These are phyloP conservation scores for Zaprionus camerounensis DNA, from an alignment of 1,140 invertebrate genomes.

Conservation along the genomic window DNA sequence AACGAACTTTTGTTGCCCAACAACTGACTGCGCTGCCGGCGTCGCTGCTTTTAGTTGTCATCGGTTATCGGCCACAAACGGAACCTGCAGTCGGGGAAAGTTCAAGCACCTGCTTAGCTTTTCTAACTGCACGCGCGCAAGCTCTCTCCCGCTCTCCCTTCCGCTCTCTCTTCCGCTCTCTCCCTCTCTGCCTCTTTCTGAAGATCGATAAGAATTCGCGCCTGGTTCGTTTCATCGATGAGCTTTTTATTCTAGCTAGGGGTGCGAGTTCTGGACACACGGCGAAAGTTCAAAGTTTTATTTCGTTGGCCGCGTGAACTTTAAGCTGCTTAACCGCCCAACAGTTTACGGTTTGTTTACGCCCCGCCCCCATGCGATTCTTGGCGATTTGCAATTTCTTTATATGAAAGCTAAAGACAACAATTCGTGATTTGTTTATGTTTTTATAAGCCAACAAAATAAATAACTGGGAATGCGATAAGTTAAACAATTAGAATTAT, in stretches of 20 bases:
- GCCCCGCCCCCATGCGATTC: no score
- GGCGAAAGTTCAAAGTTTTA: conserved; percentile 61
- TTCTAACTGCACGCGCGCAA: conserved; percentile 33
- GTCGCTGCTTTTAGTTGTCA: not conserved
- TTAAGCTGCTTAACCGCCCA: not conserved
- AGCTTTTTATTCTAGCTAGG: conserved; percentile 45
- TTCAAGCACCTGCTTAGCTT: conserved; percentile 63
- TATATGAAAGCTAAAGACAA: not conserved
- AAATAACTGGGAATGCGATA: not conserved
- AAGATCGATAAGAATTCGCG: conserved; percentile 6
- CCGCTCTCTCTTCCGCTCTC: conserved; percentile 4
- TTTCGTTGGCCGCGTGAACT: conserved; percentile 5
- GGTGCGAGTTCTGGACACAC: conserved; percentile 14
- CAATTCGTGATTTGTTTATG: not conserved
- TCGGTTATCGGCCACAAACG: conserved; percentile 9
- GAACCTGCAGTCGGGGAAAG: conserved; percentile 39
- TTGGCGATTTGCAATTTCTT: not conserved
- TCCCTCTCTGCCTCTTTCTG: not conserved
- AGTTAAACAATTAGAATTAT: not conserved
- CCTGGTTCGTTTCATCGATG: conserved; percentile 69
- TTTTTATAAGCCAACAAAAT: not conserved
- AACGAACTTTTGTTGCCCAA: conserved; percentile 49
- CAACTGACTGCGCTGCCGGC: conserved; percentile 18
- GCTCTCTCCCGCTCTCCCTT: not conserved
- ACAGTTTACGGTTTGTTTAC: not conserved